A percentile compares a stretch with the other conserved stretches of the same genome.
phyloP scores from a whole-genome alignment of 2,888 invertebrate species.

The Blastobasis lacticolella region DNA sequence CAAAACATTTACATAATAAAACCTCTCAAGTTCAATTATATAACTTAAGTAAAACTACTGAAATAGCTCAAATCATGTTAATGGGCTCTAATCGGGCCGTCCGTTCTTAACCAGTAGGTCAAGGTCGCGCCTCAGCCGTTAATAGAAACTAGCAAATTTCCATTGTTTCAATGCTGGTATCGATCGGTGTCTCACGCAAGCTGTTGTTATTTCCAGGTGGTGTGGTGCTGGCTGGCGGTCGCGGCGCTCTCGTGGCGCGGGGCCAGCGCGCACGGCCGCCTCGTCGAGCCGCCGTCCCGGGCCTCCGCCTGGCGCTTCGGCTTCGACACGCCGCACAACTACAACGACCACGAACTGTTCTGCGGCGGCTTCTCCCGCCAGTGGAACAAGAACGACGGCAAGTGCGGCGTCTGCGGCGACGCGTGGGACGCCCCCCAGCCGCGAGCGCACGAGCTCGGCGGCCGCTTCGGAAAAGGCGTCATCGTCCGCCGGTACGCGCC shows the following conservation, averaged over 20 bases:
- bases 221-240: conserved; percentile 49
- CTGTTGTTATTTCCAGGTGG: conserved; percentile 38
- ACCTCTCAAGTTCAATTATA: too few relatives aligned
- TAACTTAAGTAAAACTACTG: too few relatives aligned
- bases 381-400: conserved; percentile 86
- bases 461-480: conserved; percentile 86
- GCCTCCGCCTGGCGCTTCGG: conserved; percentile 93
- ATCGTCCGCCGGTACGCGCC: conserved; percentile 86
- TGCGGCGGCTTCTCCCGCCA: conserved; percentile 91
- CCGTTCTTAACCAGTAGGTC: too few relatives aligned
- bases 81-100: too few relatives aligned
- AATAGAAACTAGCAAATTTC: too few relatives aligned
- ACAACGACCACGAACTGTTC: conserved; percentile 91
- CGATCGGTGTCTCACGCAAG: too few relatives aligned
- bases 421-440: conserved; percentile 83
- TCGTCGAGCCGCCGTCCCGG: conserved; percentile 89
- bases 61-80: too few relatives aligned
- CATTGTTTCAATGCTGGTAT: too few relatives aligned
- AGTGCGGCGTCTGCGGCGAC: conserved; percentile 91
- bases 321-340: conserved; percentile 90
- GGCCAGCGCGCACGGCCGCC: conserved; percentile 79
- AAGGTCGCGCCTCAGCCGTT: too few relatives aligned
- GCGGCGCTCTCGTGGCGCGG: conserved; percentile 34
- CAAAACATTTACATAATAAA: too few relatives aligned
- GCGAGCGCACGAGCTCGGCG: conserved; percentile 87